These are phyloP conservation scores for Loxodonta africana DNA, from an alignment of 2,113 vertebrate species.

Conservation along the genomic window DNA sequence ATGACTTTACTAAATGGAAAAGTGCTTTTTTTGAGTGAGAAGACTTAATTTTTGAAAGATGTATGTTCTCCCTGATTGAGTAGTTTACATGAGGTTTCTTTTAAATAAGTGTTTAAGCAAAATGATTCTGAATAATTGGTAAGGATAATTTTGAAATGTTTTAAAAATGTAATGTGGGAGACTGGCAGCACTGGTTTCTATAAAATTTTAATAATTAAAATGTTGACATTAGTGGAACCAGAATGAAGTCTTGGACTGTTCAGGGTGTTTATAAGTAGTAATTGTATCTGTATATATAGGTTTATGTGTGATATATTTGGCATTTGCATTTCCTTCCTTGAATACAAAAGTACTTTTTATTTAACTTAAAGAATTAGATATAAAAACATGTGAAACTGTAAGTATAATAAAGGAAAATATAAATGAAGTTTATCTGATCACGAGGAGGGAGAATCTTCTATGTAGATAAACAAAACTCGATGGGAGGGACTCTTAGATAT, in stretches of 20 bases:
- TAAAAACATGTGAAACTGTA: neutral
- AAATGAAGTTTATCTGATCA: neutral
- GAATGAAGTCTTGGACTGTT: neutral
- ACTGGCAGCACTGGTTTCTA: neutral
- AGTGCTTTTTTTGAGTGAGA: neutral
- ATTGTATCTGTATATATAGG: neutral
- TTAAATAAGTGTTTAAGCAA: neutral
- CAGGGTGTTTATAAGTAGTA: neutral
- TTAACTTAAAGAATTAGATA: slow-evolving; percentile 15
- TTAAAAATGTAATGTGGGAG: neutral
- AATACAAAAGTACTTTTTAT: neutral
- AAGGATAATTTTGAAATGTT: neutral
- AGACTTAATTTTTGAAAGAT: neutral
- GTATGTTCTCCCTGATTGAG: neutral
- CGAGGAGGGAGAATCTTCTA: neutral
- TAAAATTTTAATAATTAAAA: slow-evolving; percentile 22
- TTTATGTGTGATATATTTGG: neutral
- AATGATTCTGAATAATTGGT: neutral
- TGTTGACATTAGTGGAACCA: neutral
- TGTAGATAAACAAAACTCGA: neutral
- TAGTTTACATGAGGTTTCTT: neutral
- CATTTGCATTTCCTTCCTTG: neutral
- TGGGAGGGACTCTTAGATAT: neutral
- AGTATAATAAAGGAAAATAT: neutral
- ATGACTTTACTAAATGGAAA: neutral